Conservation (phyloP, 2,113 vertebrate species). For the Pelecanus crispus region DNA sequence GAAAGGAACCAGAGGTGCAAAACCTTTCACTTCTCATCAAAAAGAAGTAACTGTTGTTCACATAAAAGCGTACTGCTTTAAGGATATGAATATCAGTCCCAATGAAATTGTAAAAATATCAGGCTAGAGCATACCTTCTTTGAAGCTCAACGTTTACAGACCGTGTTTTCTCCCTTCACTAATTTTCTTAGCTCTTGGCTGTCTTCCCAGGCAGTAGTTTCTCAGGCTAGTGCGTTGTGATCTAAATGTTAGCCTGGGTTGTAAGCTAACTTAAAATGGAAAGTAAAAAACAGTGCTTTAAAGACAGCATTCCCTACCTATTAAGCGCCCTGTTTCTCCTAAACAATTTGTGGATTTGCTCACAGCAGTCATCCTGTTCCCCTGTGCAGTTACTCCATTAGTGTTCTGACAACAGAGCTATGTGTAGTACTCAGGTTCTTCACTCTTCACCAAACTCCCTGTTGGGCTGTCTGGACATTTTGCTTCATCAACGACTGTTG, state of each 20-base stretch:
- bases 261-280: not conserved
- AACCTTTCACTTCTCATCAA: slow-evolving; percentile 17
- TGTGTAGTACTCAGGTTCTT: not conserved
- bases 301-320: not conserved
- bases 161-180: slow-evolving; percentile 18
- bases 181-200: slow-evolving; percentile 52
- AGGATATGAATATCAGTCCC: slow-evolving; percentile 31
- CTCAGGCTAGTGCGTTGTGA: not conserved
- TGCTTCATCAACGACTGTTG: not conserved
- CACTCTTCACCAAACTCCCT: not conserved
- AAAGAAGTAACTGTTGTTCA: slow-evolving; percentile 11
- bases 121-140: not conserved
- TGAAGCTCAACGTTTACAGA: slow-evolving; percentile 31
- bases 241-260: not conserved
- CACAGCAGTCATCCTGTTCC: not conserved
- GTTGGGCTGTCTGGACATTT: not conserved
- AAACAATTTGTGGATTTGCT: not conserved
- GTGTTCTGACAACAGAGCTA: not conserved
- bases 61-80: not conserved
- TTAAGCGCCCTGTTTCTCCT: not conserved
- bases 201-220: slow-evolving; percentile 35
- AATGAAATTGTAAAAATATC: slow-evolving; percentile 6
- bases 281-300: not conserved
- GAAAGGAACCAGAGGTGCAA: not conserved
- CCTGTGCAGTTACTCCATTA: not conserved